Conservation (phyloP, 2,113 vertebrate genomes). For the Numenius arquata region DNA sequence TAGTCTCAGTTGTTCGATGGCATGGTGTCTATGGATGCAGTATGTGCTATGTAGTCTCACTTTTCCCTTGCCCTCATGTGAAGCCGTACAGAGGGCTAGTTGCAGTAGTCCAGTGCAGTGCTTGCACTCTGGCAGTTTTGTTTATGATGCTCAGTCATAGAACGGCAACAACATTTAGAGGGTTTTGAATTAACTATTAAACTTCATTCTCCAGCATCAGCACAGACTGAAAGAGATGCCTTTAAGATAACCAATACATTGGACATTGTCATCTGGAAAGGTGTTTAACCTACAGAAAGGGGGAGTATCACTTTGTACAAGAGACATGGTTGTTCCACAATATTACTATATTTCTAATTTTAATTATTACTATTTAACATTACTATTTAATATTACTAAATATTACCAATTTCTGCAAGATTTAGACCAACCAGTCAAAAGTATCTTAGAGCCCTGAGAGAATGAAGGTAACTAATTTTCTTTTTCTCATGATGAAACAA, state of each 20-base stretch:
- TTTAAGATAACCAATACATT: background rate
- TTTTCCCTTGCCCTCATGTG: background rate
- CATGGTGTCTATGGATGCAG: background rate
- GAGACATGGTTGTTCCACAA: background rate
- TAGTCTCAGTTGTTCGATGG: background rate
- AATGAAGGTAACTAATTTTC: background rate
- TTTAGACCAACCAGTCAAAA: background rate
- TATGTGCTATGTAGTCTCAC: background rate
- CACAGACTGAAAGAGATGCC: background rate
- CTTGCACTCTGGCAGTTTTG: background rate
- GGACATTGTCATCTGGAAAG: background rate
- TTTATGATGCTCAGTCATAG: background rate
- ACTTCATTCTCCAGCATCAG: background rate
- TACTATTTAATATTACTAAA: too few relatives aligned
- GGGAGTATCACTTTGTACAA: rapidly evolving
- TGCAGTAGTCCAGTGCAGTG: background rate
- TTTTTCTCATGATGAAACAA: background rate
- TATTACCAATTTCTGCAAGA: background rate
- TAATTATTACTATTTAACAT: too few relatives aligned
- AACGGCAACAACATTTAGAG: background rate
- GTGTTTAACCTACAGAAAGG: background rate
- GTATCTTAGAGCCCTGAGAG: background rate
- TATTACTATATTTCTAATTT: background rate
- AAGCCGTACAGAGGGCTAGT: background rate
- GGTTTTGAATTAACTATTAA: background rate